phyloP scores from a whole-genome alignment of 30 jellyfish, hydroid and myxozoan genomes.

The Aurelia sp. region DNA sequence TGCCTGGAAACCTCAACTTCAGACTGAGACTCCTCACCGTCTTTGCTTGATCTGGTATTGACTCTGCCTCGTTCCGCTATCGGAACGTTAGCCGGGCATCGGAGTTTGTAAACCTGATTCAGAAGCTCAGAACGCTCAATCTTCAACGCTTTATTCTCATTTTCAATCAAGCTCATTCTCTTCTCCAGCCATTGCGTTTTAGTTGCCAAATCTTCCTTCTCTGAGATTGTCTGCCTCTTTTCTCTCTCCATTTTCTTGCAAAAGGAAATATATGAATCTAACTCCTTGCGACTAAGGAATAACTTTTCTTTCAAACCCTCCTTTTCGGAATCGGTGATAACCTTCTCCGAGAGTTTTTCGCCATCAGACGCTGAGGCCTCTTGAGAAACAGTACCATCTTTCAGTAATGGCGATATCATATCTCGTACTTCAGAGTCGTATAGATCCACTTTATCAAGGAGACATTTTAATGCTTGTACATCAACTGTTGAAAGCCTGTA shows the following conservation, averaged over 20 bases:
- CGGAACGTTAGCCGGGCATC: slow-evolving; percentile 87
- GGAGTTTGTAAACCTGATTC: slow-evolving; percentile 90
- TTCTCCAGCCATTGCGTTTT: slow-evolving; percentile 97
- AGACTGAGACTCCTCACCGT: slow-evolving; percentile 69
- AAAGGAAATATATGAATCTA: slow-evolving; percentile 96
- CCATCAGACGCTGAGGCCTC: slow-evolving; percentile 56
- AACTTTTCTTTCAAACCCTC: slow-evolving; percentile 89
- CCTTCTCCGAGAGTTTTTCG: slow-evolving; percentile 80
- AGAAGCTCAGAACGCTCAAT: slow-evolving; percentile 90
- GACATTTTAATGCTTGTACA: slow-evolving; percentile 82
- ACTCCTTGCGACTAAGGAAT: slow-evolving; percentile 91
- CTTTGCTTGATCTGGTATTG: slow-evolving; percentile 28
- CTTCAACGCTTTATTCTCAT: slow-evolving; percentile 86
- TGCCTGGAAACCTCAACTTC: slow-evolving; percentile 91
- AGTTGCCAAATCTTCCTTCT: slow-evolving; percentile 93
- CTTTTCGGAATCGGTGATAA: slow-evolving; percentile 82
- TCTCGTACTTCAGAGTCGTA: slow-evolving; percentile 90
- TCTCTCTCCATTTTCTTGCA: slow-evolving; percentile 98
- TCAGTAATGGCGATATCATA: slow-evolving; percentile 73
- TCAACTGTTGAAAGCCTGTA: slow-evolving; percentile 84
- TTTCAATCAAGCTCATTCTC: slow-evolving; percentile 83
- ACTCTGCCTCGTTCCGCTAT: slow-evolving; percentile 66
- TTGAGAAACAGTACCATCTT: slow-evolving; percentile 43
- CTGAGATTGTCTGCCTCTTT: slow-evolving; percentile 95
- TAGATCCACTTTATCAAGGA: slow-evolving; percentile 86